Evolutionary conservation across 2,797 vertebrate species (phyloP), one percentile per base, ranked within the genome.

Genomic region (Streptopelia turtur): DNA sequence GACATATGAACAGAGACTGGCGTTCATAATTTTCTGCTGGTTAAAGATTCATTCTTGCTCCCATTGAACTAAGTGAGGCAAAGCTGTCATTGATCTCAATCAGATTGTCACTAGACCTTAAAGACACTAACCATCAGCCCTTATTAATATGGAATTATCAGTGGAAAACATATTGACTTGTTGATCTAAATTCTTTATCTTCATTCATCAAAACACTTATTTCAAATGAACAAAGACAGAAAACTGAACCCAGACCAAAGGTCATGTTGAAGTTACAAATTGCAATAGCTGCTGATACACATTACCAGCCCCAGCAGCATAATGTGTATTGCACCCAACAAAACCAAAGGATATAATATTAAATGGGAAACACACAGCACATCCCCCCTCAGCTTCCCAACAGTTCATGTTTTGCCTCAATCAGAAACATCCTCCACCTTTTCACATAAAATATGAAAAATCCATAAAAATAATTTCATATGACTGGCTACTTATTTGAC

Each of bases 111-210:
- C 91, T 3, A 89, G 94, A 90, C 83, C 90, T 89, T 89, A 90
- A 86, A 95, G 94, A 84, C 77, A 90, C 65, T 80, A 92, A 92
- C 91, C 83, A 95, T 92, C 88, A 92, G 86, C 78, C 52, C 66
- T 89, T 95, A 94, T 92, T 96, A 97, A 95, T 95, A 95, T 66
- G 83, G 94, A 95, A 97, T 96, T 95, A 97, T 95, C 78, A 95
- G 83, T 16, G 23, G 91, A 95, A 96, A 96, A 90, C 68, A 85
- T 93, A 96, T 93, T 80, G 96, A 95, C 95, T 80, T 71, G 60
- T 71, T 80, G 86, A 95, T 96, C 93, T 89, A 89, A 96, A 94
- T 93, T 84, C 91, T 94, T 96, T 25, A 84, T 91, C 91, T 88
- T 93, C 90, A 93, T 95, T 95, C 96, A 93, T 96, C 96, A 92